Evolutionary conservation across 2,888 invertebrate genomes (phyloP), one percentile per base, ranked within the genome.

Genomic region (Xestia c-nigrum): DNA sequence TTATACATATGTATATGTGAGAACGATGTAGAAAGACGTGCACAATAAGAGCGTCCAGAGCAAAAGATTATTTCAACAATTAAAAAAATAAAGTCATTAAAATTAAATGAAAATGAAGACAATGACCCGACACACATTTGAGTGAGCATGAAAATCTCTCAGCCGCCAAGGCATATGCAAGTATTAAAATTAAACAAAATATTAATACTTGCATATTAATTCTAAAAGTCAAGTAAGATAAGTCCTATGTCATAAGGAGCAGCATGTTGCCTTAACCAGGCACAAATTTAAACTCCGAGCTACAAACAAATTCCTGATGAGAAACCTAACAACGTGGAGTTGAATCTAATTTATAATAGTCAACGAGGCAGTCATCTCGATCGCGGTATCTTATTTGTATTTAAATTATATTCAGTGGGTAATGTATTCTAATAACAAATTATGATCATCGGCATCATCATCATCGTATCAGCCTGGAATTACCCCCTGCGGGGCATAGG

Each of bases 111-210:
- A n/a, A n/a, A n/a, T n/a, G n/a, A n/a, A n/a, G n/a, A n/a, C n/a
- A n/a, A 31, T 31, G 31, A 31, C 31, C 31, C 31, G 31, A 31
- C 31, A 31, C 31, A 31, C 31, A 31, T 31, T 31, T 31, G 31
- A 31, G 31, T 31, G n/a, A n/a, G 31, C 31, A 31, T 31, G 31
- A 31, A 1, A 31, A 31, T 31, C 31, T 31, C 31, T 31, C 31
- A 31, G 31, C 31, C 31, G 31, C 3, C 31, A 31, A 31, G 31
- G 31, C 31, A 31, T 31, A 31, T 31, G 31, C 31, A 31, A 31
- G 31, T 31, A 31, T 31, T 57, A 5, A 66, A 66, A 65, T 12
- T 38, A 52, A 74, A 74, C 14, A 43, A 66, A 43, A 59, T 14
- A 52, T 47, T 38, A 70, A 12, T 57, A 43, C n/a, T 5, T 9